A percentile compares a stretch with the other conserved stretches of the same genome.
Evolutionary conservation across 2,888 invertebrate genomes (phyloP).

Genomic region (Yponomeuta evonymella): DNA sequence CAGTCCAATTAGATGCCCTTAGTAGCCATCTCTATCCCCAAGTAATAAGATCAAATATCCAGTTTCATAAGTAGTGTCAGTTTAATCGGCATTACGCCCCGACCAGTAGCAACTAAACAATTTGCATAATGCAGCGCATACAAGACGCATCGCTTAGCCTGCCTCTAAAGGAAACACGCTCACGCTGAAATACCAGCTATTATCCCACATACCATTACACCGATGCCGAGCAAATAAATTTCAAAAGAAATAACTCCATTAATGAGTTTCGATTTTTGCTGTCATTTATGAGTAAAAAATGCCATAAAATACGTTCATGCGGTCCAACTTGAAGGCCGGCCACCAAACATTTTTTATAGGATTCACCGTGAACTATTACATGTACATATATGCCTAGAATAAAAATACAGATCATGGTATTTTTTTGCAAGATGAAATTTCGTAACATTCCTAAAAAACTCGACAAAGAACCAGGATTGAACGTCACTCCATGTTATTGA

Average conservation of each 20-base stretch:
- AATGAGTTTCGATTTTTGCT: neutral
- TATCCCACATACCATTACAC: neutral
- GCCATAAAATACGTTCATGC: neutral
- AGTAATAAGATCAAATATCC: slow-evolving; percentile 5
- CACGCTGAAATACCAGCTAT: neutral
- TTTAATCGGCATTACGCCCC: slow-evolving; percentile 39
- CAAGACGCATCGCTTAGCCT: slow-evolving; percentile 22
- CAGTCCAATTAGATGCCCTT: neutral
- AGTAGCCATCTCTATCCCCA: neutral
- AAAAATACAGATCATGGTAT: too few relatives aligned
- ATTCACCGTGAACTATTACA: too few relatives aligned
- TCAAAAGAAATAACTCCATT: neutral
- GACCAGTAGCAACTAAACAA: slow-evolving; percentile 27
- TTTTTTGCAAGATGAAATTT: too few relatives aligned
- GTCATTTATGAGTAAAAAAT: neutral
- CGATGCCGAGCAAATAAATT: neutral
- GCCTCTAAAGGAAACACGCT: slow-evolving; percentile 13
- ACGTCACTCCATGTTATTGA: too few relatives aligned
- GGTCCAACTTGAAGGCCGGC: too few relatives aligned
- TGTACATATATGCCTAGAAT: too few relatives aligned
- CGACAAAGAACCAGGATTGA: too few relatives aligned
- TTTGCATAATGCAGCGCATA: slow-evolving; percentile 47
- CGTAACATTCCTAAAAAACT: too few relatives aligned
- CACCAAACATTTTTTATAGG: neutral
- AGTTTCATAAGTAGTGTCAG: slow-evolving; percentile 5